These are phyloP conservation scores for Bryconaethiops microstoma DNA, from an alignment of 2,797 vertebrate species.

Conservation along the genomic window DNA sequence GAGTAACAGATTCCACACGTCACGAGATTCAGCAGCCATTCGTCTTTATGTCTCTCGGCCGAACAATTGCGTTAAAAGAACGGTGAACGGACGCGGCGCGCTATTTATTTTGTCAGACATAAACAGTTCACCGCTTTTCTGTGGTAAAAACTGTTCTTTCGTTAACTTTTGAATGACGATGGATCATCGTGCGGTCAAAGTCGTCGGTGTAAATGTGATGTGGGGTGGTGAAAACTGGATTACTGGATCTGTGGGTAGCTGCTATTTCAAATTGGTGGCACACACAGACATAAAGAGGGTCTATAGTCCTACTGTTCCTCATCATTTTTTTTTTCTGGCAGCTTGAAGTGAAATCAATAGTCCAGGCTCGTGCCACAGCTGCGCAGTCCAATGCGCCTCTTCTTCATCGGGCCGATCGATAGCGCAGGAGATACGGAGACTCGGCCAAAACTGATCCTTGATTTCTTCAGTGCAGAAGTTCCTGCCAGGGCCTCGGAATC, in stretches of 20 bases:
- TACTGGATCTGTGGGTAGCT: not conserved
- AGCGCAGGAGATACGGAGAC: slow-evolving; percentile 33
- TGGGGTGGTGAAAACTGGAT: not conserved
- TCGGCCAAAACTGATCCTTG: slow-evolving; percentile 18
- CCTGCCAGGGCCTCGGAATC: slow-evolving; percentile 19
- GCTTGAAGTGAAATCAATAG: slow-evolving; percentile 63
- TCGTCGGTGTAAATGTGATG: not conserved
- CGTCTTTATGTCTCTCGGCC: not conserved
- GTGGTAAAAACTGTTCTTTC: not conserved
- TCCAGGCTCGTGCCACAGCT: slow-evolving; percentile 34
- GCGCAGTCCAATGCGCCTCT: slow-evolving; percentile 40
- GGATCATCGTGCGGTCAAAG: not conserved
- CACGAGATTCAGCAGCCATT: slow-evolving; percentile 3
- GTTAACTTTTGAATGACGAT: slow-evolving; percentile 7
- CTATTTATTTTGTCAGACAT: not conserved
- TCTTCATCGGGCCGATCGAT: slow-evolving; percentile 53
- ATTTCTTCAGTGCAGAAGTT: slow-evolving; percentile 29
- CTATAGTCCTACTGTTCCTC: slow-evolving; percentile 44
- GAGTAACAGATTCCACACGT: slow-evolving; percentile 4
- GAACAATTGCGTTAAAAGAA: slow-evolving; percentile 13
- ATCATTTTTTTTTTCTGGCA: slow-evolving; percentile 54
- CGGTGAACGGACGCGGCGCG: not conserved
- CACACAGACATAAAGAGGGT: slow-evolving; percentile 45
- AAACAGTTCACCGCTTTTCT: not conserved
- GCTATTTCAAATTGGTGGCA: slow-evolving; percentile 45